phyloP scores from a whole-genome alignment of 1,140 invertebrate species.

The Pantala flavescens region DNA sequence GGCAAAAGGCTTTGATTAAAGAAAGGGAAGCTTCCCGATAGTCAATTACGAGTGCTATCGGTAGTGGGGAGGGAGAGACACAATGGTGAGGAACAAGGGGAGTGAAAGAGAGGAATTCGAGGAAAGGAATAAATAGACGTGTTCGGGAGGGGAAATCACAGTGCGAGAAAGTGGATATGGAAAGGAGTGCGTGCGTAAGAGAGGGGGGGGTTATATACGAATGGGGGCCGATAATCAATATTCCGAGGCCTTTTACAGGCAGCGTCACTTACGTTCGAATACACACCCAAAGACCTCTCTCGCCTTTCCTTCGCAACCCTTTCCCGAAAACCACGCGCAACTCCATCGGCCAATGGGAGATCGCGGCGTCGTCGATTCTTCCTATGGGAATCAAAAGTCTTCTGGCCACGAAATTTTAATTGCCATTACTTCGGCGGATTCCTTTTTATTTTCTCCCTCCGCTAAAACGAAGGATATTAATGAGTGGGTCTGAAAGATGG shows the following conservation, averaged over 20 bases:
- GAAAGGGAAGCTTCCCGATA: not conserved
- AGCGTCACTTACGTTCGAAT: not conserved
- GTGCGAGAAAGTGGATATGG: not conserved
- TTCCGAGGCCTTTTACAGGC: not conserved
- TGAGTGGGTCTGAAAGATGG: too few species aligned
- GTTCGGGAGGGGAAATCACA: not conserved
- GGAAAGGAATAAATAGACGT: not conserved
- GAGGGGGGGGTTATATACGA: not conserved
- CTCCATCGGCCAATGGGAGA: not conserved
- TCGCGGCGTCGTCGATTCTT: not conserved
- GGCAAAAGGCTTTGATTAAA: not conserved
- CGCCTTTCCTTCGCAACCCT: not conserved
- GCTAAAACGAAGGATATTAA: too few species aligned
- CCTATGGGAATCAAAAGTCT: not conserved
- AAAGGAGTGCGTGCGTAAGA: not conserved
- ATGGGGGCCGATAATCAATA: not conserved
- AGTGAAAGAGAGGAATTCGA: not conserved
- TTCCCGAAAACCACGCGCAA: not conserved
- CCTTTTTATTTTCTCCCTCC: not conserved
- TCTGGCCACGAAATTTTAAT: conserved; percentile 1
- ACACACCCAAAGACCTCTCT: not conserved
- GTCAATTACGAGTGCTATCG: not conserved
- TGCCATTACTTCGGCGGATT: conserved; percentile 1
- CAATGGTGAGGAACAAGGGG: conserved; percentile 3
- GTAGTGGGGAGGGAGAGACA: not conserved